Conservation (phyloP, 2,888 invertebrate genomes). For the Aporophyla lueneburgensis region DNA sequence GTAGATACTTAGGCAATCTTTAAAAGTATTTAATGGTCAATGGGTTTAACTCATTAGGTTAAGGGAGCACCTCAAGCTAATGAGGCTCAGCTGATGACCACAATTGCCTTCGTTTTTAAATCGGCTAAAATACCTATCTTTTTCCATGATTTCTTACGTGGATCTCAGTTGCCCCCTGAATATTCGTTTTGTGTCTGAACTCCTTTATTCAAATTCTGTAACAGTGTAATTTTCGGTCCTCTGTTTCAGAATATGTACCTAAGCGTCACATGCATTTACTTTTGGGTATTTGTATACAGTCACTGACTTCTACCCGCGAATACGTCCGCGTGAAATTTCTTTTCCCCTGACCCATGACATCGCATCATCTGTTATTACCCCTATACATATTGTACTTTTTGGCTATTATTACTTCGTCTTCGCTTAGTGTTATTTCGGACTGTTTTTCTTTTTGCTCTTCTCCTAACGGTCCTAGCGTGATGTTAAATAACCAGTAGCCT, state of each 20-base stretch:
- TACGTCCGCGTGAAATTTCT: too few species aligned
- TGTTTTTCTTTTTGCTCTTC: too few species aligned
- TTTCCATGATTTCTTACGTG: neutral
- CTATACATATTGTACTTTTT: too few species aligned
- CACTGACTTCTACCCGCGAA: too few species aligned
- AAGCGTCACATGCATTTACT: neutral
- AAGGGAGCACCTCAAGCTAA: neutral
- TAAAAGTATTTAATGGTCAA: conserved; percentile 18
- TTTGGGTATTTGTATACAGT: neutral
- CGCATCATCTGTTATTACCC: too few species aligned
- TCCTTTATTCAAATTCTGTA: neutral
- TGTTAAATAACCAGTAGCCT: too few species aligned
- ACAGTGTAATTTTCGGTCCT: too few species aligned
- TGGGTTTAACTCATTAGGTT: neutral
- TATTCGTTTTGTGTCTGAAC: neutral
- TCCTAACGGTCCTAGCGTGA: too few species aligned
- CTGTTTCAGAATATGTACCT: neutral
- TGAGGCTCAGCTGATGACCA: neutral
- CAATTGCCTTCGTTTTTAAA: neutral
- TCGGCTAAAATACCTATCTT: neutral
- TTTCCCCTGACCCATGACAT: too few species aligned
- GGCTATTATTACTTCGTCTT: too few species aligned
- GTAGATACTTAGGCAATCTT: neutral
- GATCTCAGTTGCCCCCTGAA: neutral
- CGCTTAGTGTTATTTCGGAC: too few species aligned